Conservation (phyloP, 2,797 vertebrate genomes). For the Calcarius lapponicus region DNA sequence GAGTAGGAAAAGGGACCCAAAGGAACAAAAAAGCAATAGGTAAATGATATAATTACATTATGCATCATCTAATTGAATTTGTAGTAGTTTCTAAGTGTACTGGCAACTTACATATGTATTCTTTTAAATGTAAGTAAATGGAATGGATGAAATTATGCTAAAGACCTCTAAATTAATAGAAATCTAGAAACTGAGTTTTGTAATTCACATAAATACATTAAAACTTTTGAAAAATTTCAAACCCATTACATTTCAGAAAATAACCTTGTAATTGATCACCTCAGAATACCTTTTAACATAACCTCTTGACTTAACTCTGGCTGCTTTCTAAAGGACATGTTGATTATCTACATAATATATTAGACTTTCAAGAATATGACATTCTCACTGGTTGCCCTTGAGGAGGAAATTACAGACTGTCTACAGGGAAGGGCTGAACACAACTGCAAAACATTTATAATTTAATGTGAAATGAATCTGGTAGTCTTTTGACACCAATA, state of each 20-base stretch:
- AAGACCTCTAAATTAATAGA: neutral
- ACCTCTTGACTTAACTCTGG: neutral
- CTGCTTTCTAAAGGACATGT: neutral
- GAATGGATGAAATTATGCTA: neutral
- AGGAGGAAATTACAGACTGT: neutral
- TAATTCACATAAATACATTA: neutral
- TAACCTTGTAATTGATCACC: neutral
- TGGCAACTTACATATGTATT: neutral
- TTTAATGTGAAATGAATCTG: neutral
- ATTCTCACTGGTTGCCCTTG: neutral
- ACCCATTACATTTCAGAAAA: neutral
- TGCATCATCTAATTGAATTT: neutral
- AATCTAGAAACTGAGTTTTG: neutral
- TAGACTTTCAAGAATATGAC: neutral
- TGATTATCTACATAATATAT: neutral
- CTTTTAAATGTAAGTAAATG: neutral
- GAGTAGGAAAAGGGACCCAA: neutral
- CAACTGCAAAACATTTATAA: neutral
- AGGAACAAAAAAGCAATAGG: neutral
- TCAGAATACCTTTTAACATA: neutral
- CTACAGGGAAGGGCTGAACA: neutral
- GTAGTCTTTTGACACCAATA: neutral
- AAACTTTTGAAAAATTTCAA: neutral
- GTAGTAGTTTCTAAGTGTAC: neutral
- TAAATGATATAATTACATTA: neutral